These are phyloP conservation scores for Leptocoma aspasia DNA, from an alignment of 2,113 vertebrate species.

Conservation along the genomic window DNA sequence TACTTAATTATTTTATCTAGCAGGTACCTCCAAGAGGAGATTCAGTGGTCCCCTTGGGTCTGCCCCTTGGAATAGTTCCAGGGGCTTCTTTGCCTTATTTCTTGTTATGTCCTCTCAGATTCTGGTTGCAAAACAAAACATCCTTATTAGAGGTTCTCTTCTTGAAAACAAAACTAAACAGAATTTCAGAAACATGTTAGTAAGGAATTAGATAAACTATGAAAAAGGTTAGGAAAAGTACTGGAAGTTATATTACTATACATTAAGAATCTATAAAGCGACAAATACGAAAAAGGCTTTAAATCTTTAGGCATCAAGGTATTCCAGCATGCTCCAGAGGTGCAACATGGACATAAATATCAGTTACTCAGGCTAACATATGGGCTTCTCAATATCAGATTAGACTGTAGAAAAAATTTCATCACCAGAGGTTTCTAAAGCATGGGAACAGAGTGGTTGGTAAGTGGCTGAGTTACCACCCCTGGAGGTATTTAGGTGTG, in stretches of 20 bases:
- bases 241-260: background rate
- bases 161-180: background rate
- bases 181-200: background rate
- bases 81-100: background rate
- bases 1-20: background rate
- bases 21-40: background rate
- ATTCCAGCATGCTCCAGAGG: background rate
- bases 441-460: background rate
- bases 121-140: background rate
- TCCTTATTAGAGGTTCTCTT: background rate
- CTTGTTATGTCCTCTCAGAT: background rate
- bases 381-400: background rate
- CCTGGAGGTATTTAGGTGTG: background rate
- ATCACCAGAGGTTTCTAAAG: background rate
- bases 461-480: background rate
- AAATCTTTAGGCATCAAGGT: background rate
- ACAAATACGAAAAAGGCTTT: background rate
- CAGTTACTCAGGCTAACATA: background rate
- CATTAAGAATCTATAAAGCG: background rate
- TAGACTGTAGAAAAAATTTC: background rate
- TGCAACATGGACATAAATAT: accelerated
- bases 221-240: background rate
- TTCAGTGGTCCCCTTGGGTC: background rate
- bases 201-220: background rate
- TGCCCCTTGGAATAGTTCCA: background rate